Conservation (phyloP, 2,888 invertebrate species). For the Margaritifera margaritifera region DNA sequence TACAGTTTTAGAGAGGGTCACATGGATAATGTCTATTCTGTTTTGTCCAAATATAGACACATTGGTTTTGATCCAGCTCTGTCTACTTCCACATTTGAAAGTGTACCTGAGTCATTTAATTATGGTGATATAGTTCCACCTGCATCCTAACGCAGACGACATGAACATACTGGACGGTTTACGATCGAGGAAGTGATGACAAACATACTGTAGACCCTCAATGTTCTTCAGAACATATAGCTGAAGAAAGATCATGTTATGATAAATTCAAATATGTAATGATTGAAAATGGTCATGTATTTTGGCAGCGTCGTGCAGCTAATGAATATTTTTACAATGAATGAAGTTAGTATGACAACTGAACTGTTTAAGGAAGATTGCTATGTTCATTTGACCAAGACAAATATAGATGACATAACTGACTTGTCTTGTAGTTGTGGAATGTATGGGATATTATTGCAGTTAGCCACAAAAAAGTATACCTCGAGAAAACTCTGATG, state of each 20-base stretch:
- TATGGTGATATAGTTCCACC: no score
- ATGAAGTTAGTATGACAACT: constrained; percentile 4
- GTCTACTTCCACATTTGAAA: no score
- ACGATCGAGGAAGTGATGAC: no score
- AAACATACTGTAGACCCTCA: neutral
- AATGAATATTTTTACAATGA: neutral
- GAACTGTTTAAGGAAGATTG: constrained; percentile 5
- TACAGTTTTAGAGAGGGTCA: no score
- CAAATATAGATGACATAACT: neutral
- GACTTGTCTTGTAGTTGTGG: constrained; percentile 2
- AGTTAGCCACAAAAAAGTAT: constrained; percentile 2
- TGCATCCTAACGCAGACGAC: no score
- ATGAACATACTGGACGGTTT: no score
- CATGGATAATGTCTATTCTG: no score
- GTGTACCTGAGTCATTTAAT: no score
- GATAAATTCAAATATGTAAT: constrained; percentile 1
- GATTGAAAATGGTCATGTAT: neutral
- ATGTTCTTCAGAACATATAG: neutral
- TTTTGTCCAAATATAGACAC: no score
- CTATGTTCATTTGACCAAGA: constrained; percentile 5
- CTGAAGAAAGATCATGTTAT: neutral
- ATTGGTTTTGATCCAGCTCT: no score
- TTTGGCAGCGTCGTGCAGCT: neutral
- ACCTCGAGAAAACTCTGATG: neutral
- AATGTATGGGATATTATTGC: constrained; percentile 1